Evolutionary conservation across 2,113 vertebrate species (phyloP), one percentile per base, ranked within the genome.

Genomic region (Nettapus auritus): DNA sequence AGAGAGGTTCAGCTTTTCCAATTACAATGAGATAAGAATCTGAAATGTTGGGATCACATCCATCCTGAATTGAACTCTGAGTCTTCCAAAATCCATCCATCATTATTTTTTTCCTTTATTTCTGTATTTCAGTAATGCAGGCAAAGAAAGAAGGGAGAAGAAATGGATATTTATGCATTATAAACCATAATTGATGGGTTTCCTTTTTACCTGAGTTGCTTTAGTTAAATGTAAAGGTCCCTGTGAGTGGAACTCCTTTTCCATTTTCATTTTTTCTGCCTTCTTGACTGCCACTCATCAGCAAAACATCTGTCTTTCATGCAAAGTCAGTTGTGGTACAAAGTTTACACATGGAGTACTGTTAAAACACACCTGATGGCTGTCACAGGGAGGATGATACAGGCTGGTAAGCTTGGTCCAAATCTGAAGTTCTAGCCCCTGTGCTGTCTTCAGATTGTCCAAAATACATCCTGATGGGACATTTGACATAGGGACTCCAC

Each of bases 21-120:
- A 79, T 96, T 92, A 85, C 29, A 7, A 93, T 90, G 94, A 96
- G 94, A 96, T 96, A 97, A 95, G 86, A 82, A 96, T 95, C 90
- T 92, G 88, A 93, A 93, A 92, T 88, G 86, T 79, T 95, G 93
- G 95, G 86, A 95, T 95, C 18, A 0, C 59, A 59, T 96, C 88
- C 96, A 95, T 96, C 88, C 94, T 76, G 53, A 82, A 68, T 26
- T 95, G 92, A 97, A 92, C 93, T 92, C 90, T 40, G 90, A 73
- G 55, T 84, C 93, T 89, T 96, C 90, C 92, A 92, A 89, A 95
- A 88, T 55, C 74, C 68, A 95, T 94, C 93, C 83, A 57, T 97
- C 83, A 66, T 90, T 84, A 34, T 78, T 96, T 95, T 95, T 90
- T 50, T 29, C 44, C 59, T 63, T 69, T 77, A 50, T 82, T 90